Percentiles rank a stretch among this genome's conserved stretches.
Conservation (phyloP, 2,113 vertebrate species). For the Chitala chitala region DNA sequence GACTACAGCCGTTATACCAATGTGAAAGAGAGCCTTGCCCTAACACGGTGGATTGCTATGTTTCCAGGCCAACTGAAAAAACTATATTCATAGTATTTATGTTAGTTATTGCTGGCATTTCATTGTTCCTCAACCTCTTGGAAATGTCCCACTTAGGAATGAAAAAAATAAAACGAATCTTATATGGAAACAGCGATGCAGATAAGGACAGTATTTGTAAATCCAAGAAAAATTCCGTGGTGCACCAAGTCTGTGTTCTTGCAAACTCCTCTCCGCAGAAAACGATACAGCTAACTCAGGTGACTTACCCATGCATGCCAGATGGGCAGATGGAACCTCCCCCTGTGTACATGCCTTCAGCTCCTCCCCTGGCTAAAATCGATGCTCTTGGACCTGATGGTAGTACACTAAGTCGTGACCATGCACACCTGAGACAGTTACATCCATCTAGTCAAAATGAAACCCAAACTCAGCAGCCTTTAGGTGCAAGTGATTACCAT, state of each 20-base stretch:
- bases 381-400: conserved; percentile 25
- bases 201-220: conserved; percentile 64
- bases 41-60: conserved; percentile 88
- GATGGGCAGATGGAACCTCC: conserved; percentile 47
- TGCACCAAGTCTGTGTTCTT: conserved; percentile 59
- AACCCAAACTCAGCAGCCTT: conserved; percentile 47
- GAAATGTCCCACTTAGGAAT: conserved; percentile 86
- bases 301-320: conserved; percentile 43
- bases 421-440: conserved; percentile 32
- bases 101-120: conserved; percentile 83
- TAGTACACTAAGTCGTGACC: conserved; percentile 23
- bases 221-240: conserved; percentile 73
- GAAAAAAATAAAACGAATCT: conserved; percentile 73
- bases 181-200: conserved; percentile 57
- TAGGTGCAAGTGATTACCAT: conserved; percentile 26
- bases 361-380: conserved; percentile 38
- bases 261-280: conserved; percentile 62
- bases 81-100: conserved; percentile 95
- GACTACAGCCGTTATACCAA: conserved; percentile 81
- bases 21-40: conserved; percentile 80
- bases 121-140: conserved; percentile 80
- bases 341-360: conserved; percentile 36
- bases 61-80: conserved; percentile 91
- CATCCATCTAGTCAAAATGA: conserved; percentile 44
- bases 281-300: conserved; percentile 53